Evolutionary conservation across 2,797 vertebrate species (phyloP).

Genomic region (Brotula barbata): DNA sequence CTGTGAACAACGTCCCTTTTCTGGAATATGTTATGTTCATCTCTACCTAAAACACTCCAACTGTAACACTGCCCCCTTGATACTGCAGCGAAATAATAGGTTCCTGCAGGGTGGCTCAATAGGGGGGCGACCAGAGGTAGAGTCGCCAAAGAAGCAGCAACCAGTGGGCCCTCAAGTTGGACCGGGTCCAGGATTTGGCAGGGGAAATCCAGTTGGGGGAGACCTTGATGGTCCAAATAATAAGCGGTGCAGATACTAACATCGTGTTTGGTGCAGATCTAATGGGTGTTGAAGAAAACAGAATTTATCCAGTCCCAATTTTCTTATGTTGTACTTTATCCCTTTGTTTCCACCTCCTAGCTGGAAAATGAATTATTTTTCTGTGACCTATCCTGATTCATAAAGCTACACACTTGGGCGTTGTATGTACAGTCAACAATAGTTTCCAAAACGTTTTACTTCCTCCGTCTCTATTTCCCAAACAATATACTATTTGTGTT

Average conservation of each 20-base stretch:
- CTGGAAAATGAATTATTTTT: background rate
- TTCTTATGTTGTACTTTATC: background rate
- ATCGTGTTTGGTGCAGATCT: background rate
- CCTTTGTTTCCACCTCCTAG: background rate
- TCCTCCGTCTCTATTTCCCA: background rate
- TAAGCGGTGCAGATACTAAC: slow-evolving; percentile 91
- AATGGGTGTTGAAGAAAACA: slow-evolving; percentile 3
- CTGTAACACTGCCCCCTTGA: background rate
- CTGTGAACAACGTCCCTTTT: background rate
- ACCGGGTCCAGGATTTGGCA: slow-evolving; percentile 83
- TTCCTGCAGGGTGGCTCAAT: slow-evolving; percentile 85
- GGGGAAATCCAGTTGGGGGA: slow-evolving; percentile 84
- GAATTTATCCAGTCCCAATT: background rate
- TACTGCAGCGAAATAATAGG: slow-evolving; percentile 87
- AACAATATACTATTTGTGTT: background rate
- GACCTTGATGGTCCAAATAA: slow-evolving; percentile 90
- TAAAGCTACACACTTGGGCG: background rate
- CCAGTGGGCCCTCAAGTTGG: slow-evolving; percentile 63
- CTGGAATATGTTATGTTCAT: background rate
- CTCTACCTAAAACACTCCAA: background rate
- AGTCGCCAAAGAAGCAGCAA: slow-evolving; percentile 82
- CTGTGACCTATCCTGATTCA: background rate
- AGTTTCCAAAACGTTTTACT: slow-evolving; percentile 3
- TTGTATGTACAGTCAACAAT: background rate
- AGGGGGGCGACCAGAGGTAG: slow-evolving; percentile 87